These are phyloP conservation scores for Furcula furcula DNA, from an alignment of 2,888 invertebrate species.

Conservation along the genomic window DNA sequence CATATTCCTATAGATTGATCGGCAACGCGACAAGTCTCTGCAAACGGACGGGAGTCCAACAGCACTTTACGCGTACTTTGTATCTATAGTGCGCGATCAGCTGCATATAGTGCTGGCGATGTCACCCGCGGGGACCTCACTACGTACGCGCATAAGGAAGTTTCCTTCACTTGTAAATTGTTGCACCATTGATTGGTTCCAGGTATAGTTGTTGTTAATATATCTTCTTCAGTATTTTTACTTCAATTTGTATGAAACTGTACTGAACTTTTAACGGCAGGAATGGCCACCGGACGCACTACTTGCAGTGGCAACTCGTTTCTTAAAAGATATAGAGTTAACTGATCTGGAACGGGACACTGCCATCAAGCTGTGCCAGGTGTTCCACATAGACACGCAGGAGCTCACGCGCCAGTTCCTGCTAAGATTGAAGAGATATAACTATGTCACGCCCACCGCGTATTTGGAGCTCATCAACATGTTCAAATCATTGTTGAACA, in stretches of 20 bases:
- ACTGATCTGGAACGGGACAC: conserved; percentile 87
- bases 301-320: conserved; percentile 92
- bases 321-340: conserved; percentile 90
- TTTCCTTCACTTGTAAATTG: conserved; percentile 97
- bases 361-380: conserved; percentile 94
- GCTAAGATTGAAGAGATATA: conserved; percentile 85
- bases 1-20: conserved; percentile 87
- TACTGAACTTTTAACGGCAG: no score
- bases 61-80: conserved; percentile 95
- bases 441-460: conserved; percentile 96
- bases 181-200: conserved; percentile 98
- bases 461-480: conserved; percentile 95
- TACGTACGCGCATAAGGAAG: conserved; percentile 91
- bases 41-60: conserved; percentile 96
- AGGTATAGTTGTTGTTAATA: conserved; percentile 61
- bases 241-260: no score
- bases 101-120: conserved; percentile 94
- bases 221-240: no score
- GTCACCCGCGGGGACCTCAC: conserved; percentile 94
- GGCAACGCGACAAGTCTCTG: conserved; percentile 91
- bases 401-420: conserved; percentile 84
- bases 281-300: conserved; percentile 97
- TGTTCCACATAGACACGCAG: conserved; percentile 93
- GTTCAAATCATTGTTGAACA: conserved; percentile 89
- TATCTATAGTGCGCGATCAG: conserved; percentile 93